phyloP scores from a whole-genome alignment of 2,113 vertebrate genomes.

The Hemibagrus wyckioides region DNA sequence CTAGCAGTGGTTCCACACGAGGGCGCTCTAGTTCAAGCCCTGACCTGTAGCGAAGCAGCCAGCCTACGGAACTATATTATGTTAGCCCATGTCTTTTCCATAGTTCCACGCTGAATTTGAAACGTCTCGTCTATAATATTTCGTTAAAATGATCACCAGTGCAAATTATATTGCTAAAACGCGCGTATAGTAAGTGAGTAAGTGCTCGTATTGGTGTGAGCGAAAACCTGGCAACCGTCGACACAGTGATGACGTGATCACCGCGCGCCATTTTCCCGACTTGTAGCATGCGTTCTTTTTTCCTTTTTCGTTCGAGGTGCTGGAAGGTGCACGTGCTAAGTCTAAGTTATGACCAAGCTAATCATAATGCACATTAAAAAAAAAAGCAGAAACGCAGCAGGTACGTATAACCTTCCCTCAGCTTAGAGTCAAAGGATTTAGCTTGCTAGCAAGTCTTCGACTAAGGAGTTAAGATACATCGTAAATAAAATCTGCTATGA shows the following conservation, averaged over 20 bases:
- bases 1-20: not conserved
- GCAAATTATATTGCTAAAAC: not conserved
- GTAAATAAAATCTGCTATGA: not conserved
- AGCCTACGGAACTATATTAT: not conserved
- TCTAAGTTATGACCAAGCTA: not conserved
- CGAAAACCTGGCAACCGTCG: not conserved
- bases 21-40: not conserved
- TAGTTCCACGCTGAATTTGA: not conserved
- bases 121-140: not conserved
- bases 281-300: no score
- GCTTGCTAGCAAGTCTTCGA: not conserved
- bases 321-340: not conserved
- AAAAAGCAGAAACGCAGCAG: not conserved
- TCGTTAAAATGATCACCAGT: no score
- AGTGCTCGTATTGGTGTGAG: not conserved
- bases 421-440: not conserved
- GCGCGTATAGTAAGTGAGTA: no score
- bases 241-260: not conserved
- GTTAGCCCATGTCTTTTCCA: not conserved
- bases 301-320: not conserved
- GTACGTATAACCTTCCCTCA: not conserved
- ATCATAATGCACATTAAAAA: not conserved
- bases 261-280: not conserved
- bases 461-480: not conserved
- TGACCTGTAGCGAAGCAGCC: not conserved